phyloP scores from a whole-genome alignment of 2,888 invertebrate genomes.

The Melanargia galathea region DNA sequence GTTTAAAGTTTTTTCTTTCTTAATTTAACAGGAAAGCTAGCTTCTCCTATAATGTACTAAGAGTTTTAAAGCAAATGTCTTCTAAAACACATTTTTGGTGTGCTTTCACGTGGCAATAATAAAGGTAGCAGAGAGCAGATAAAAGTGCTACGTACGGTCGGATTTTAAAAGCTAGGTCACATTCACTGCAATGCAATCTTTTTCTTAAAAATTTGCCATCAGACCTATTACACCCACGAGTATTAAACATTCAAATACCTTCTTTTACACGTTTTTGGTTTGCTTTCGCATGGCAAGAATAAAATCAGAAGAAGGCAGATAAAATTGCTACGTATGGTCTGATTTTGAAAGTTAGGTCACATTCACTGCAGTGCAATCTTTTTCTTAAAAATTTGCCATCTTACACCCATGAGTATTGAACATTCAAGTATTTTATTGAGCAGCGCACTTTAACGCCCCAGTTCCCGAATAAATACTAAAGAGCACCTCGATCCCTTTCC shows the following conservation, averaged over 20 bases:
- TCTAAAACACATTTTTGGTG: neutral
- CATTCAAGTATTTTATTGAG: constrained; percentile 46
- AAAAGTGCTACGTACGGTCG: neutral
- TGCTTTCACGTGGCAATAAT: neutral
- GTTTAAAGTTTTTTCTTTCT: too few relatives aligned
- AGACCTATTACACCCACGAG: too few relatives aligned
- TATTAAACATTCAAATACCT: neutral
- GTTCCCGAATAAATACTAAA: constrained; percentile 70
- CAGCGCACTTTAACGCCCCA: constrained; percentile 50
- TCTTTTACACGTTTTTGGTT: neutral
- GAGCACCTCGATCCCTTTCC: constrained; percentile 67
- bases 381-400: constrained; percentile 23
- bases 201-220: constrained; percentile 23
- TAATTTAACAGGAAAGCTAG: too few relatives aligned
- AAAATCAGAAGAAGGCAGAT: neutral
- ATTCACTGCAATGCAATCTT: constrained; percentile 7
- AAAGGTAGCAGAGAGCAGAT: neutral
- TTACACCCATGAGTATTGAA: constrained; percentile 43
- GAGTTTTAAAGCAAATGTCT: neutral
- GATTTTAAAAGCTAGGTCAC: neutral
- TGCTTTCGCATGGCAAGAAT: neutral
- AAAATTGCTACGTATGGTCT: neutral
- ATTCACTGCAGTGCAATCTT: constrained; percentile 9
- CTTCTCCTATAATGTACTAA: too few relatives aligned
- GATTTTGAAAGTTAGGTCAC: neutral